These are phyloP conservation scores for Heliornis fulica DNA, from an alignment of 2,113 vertebrate species.

Conservation along the genomic window DNA sequence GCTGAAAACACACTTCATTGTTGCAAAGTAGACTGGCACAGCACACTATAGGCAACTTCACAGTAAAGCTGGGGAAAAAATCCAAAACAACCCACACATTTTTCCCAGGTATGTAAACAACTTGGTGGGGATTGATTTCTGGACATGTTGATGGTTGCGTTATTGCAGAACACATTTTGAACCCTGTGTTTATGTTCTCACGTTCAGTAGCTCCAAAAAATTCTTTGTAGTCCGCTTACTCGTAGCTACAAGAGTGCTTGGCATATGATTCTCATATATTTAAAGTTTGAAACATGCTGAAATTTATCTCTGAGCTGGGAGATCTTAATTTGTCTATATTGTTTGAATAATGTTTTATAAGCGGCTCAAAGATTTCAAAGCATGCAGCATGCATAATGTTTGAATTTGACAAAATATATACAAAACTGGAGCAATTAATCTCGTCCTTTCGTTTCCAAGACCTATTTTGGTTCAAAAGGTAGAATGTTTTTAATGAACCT, in stretches of 20 bases:
- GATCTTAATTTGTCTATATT: neutral
- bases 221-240: neutral
- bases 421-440: neutral
- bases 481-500: neutral
- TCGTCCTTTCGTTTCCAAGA: neutral
- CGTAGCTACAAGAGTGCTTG: neutral
- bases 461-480: neutral
- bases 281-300: neutral
- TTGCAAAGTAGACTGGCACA: too few relatives aligned
- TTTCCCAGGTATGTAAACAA: neutral
- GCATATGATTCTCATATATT: neutral
- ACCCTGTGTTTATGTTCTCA: neutral
- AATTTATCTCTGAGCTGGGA: neutral
- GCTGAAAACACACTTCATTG: too few relatives aligned
- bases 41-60: neutral
- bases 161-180: neutral
- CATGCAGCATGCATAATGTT: neutral
- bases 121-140: neutral
- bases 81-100: accelerated
- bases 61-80: neutral
- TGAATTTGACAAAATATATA: neutral
- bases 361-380: neutral
- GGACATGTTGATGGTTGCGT: neutral
- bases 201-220: neutral
- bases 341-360: neutral